Conservation (phyloP, 35 echinoderm and acorn worm species). For the Ptychodera flava region DNA sequence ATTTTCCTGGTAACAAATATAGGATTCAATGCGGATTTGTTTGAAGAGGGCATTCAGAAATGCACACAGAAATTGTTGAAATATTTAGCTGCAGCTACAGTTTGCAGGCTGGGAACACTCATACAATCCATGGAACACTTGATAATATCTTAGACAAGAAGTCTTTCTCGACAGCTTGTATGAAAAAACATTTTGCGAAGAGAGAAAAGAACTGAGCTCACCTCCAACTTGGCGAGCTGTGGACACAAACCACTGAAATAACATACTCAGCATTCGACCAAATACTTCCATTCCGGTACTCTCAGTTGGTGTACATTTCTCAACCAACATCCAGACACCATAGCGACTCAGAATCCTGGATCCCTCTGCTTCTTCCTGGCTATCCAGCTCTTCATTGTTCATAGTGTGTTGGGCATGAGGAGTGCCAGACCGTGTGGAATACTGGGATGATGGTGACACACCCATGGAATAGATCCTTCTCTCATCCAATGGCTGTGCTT, state of each 20-base stretch:
- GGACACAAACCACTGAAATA: constrained; percentile 96
- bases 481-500: constrained; percentile 33
- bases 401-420: constrained; percentile 1
- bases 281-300: constrained; percentile 72
- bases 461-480: neutral
- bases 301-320: constrained; percentile 89
- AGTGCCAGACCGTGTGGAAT: neutral
- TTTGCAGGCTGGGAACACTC: too few species aligned
- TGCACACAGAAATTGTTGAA: too few species aligned
- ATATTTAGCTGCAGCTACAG: too few species aligned
- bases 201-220: neutral
- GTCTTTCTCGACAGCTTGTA: too few species aligned
- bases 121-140: too few species aligned
- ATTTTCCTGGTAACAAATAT: too few species aligned
- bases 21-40: too few species aligned
- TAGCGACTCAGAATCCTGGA: constrained; percentile 67
- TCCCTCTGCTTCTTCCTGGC: constrained; percentile 41
- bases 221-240: constrained; percentile 30
- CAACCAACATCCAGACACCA: constrained; percentile 92
- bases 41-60: too few species aligned
- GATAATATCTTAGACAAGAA: too few species aligned
- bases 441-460: neutral
- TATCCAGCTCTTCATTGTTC: constrained; percentile 65
- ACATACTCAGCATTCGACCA: constrained; percentile 87
- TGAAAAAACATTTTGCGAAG: too few species aligned